Evolutionary conservation across 2,113 vertebrate genomes (phyloP).

Genomic region (Diphyllodes magnificus): DNA sequence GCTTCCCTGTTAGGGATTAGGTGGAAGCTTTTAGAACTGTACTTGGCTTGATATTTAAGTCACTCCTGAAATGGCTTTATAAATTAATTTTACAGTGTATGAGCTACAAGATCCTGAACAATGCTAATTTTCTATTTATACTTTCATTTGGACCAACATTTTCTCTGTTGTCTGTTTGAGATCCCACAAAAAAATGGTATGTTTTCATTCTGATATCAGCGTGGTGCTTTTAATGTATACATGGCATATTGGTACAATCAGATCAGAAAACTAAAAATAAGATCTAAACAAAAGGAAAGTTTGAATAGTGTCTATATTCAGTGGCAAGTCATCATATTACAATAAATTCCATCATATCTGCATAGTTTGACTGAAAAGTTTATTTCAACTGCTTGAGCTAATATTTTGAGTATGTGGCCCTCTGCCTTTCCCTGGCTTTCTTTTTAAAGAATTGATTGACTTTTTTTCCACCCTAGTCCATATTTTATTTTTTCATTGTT

Average conservation of each 20-base stretch:
- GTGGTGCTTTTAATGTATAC: background rate
- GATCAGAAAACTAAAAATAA: background rate
- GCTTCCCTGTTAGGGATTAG: background rate
- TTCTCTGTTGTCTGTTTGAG: background rate
- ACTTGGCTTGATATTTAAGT: background rate
- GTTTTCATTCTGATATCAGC: background rate
- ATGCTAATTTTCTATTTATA: background rate
- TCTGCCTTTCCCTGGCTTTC: background rate
- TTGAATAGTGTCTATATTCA: background rate
- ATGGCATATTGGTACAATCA: background rate
- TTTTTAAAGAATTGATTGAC: background rate
- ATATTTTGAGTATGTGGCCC: background rate
- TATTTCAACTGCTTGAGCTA: background rate
- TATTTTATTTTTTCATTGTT: background rate
- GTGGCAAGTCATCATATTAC: background rate
- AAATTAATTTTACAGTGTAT: background rate
- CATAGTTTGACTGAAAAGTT: background rate
- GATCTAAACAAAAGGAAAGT: background rate
- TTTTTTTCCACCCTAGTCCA: background rate
- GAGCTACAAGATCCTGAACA: background rate
- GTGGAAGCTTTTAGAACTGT: slow-evolving; percentile 1
- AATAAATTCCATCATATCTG: background rate
- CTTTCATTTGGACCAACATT: background rate
- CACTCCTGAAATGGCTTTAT: background rate
- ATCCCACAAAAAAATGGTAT: background rate